Percentiles rank a stretch among this genome's conserved stretches.
Evolutionary conservation across 2,113 vertebrate species (phyloP).

Genomic region (Macrotus californicus): DNA sequence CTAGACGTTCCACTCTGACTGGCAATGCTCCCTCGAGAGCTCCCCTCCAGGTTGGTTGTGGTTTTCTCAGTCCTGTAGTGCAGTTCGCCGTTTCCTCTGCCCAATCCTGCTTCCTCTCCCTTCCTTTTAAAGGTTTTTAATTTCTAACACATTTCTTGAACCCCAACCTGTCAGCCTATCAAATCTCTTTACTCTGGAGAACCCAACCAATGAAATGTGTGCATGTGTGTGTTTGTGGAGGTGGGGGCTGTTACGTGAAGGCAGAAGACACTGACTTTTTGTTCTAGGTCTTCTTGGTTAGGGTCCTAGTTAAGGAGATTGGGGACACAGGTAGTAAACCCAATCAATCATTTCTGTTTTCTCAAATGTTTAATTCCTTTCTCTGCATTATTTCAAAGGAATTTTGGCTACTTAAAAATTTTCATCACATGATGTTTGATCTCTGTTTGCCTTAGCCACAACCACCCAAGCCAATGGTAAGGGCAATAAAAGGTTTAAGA

Average conservation of each 20-base stretch:
- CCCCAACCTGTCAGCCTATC: not conserved
- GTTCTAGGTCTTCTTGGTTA: not conserved
- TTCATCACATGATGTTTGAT: not conserved
- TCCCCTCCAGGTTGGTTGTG: accelerated
- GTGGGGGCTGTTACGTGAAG: not conserved
- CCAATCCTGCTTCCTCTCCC: not conserved
- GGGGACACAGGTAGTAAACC: not conserved
- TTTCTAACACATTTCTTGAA: not conserved
- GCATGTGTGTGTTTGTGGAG: not conserved
- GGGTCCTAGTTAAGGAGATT: not conserved
- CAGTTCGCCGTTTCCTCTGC: not conserved
- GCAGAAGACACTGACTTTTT: not conserved
- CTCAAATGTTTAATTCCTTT: not conserved
- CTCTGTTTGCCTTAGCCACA: not conserved
- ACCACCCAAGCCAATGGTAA: not conserved
- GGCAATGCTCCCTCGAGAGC: not conserved
- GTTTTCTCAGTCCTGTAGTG: not conserved
- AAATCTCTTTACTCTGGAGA: not conserved
- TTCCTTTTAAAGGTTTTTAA: not conserved
- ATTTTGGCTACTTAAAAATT: not conserved
- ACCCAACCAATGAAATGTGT: not conserved
- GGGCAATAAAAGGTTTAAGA: not conserved
- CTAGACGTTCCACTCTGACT: not conserved
- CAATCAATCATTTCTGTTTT: not conserved
- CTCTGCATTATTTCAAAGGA: not conserved